These are phyloP conservation scores for Ceuthmochares aereus DNA, from an alignment of 2,113 vertebrate genomes.

Conservation along the genomic window DNA sequence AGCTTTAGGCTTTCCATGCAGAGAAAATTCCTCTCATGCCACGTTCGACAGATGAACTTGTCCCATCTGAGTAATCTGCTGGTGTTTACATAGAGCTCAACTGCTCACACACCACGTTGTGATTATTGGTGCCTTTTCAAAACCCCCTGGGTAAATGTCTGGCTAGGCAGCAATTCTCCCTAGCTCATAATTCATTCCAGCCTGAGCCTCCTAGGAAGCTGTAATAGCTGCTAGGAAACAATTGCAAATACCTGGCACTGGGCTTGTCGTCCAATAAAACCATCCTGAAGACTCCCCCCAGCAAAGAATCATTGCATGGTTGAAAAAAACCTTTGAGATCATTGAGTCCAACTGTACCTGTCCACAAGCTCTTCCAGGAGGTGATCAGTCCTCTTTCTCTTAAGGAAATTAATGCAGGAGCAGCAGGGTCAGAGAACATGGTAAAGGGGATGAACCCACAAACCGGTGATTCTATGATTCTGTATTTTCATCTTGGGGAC, in stretches of 20 bases:
- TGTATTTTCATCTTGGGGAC: not conserved
- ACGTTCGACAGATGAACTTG: not conserved
- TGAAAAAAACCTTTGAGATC: too few relatives aligned
- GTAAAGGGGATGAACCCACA: not conserved
- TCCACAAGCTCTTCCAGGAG: not conserved
- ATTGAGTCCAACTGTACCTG: too few relatives aligned
- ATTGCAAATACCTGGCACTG: not conserved
- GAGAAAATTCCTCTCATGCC: not conserved
- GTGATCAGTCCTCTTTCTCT: not conserved
- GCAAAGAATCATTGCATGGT: not conserved
- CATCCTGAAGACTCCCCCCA: rapidly evolving
- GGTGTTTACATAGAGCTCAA: conserved; percentile 30
- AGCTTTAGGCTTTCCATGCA: not conserved
- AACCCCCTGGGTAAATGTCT: conserved; percentile 24
- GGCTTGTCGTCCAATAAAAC: not conserved
- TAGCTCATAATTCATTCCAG: not conserved
- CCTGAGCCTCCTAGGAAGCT: not conserved
- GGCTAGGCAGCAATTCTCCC: not conserved
- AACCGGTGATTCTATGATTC: not conserved
- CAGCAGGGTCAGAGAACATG: not conserved
- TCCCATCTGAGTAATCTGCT: not conserved
- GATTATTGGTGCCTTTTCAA: conserved; percentile 26
- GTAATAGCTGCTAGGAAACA: not conserved
- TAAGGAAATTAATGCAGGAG: not conserved
- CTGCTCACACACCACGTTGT: not conserved